These are phyloP conservation scores for Vireo altiloquus DNA, from an alignment of 2,113 vertebrate genomes.

Conservation along the genomic window DNA sequence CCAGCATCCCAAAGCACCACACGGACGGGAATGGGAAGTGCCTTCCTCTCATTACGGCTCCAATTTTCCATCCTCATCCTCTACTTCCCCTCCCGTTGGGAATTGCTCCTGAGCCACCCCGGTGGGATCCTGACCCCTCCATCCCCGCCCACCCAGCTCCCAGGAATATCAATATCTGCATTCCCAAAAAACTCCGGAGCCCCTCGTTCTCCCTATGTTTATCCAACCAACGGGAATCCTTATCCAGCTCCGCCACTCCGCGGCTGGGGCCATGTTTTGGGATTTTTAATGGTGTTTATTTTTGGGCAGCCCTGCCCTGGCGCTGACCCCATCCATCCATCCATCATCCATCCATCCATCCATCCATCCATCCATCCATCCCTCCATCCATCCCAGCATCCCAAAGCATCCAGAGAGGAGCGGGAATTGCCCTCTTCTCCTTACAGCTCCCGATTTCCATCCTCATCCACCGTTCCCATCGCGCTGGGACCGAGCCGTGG, in stretches of 20 bases:
- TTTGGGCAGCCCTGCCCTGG: neutral
- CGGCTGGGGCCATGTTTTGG: neutral
- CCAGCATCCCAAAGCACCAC: rapidly evolving
- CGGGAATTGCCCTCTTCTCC: neutral
- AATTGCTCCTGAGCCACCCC: neutral
- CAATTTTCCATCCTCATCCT: neutral
- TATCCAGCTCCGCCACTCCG: neutral
- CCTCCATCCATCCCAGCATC: neutral
- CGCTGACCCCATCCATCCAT: neutral
- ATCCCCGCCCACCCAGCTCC: neutral
- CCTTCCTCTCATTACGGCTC: no score
- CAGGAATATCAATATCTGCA: rapidly evolving
- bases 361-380: neutral
- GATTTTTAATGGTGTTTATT: neutral
- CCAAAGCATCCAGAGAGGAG: no score
- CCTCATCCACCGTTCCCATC: rapidly evolving
- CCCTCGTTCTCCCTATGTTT: rapidly evolving
- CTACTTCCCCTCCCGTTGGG: rapidly evolving
- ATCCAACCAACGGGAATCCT: rapidly evolving
- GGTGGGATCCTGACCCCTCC: neutral
- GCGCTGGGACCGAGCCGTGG: rapidly evolving
- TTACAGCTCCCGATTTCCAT: rapidly evolving
- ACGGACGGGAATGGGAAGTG: rapidly evolving
- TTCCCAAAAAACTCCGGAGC: rapidly evolving
- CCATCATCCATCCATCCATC: neutral